phyloP scores from a whole-genome alignment of 2,797 vertebrate species.

The Molossus alvarezi region DNA sequence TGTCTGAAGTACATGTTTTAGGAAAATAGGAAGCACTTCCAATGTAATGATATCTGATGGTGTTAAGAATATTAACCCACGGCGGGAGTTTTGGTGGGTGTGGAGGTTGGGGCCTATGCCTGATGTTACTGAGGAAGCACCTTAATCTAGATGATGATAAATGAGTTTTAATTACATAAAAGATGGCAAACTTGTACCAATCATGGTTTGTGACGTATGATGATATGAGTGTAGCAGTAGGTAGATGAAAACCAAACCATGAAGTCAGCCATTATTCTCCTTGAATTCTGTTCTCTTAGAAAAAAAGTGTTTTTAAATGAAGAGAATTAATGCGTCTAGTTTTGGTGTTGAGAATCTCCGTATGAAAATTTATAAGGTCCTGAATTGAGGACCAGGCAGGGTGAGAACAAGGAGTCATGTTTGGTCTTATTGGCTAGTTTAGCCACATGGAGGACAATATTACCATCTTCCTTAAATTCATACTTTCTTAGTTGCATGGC shows the following conservation, averaged over 20 bases:
- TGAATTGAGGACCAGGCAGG: constrained; percentile 36
- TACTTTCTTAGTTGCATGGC: not conserved
- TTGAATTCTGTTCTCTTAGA: constrained; percentile 46
- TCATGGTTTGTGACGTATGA: not conserved
- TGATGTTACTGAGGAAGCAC: not conserved
- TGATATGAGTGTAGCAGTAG: not conserved
- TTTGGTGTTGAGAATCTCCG: constrained; percentile 67
- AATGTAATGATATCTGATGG: not conserved
- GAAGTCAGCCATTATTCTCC: not conserved
- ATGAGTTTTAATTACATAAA: not conserved
- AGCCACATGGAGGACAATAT: not conserved
- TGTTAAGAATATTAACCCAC: constrained; percentile 19
- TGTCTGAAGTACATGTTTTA: not conserved
- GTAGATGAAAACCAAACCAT: not conserved
- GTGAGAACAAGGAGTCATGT: constrained; percentile 67
- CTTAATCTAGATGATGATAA: not conserved
- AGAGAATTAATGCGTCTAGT: constrained; percentile 52
- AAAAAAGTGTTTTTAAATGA: not conserved
- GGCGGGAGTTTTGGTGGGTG: not conserved
- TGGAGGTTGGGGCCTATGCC: not conserved
- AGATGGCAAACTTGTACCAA: not conserved
- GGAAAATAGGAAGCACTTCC: not conserved
- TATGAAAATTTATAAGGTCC: constrained; percentile 31
- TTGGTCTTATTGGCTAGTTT: constrained; percentile 51
- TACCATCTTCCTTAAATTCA: not conserved